A percentile compares a stretch with the other conserved stretches of the same genome.
These are phyloP conservation scores for Petrocephalus sullivani DNA, from an alignment of 2,797 vertebrate species.

Conservation along the genomic window DNA sequence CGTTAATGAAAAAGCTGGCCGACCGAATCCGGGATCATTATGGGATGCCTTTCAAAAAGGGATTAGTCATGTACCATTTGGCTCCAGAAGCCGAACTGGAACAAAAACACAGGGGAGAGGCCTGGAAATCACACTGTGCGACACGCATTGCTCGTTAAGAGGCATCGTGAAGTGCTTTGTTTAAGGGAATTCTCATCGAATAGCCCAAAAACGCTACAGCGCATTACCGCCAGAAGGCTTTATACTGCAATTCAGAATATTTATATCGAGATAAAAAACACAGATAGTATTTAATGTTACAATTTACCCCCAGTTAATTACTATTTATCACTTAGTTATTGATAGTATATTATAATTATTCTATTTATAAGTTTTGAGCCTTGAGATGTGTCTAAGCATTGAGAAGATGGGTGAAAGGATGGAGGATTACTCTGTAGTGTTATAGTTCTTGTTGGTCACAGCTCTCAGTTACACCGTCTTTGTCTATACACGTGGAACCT, in stretches of 20 bases:
- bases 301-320: not conserved
- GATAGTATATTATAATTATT: not conserved
- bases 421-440: not conserved
- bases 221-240: not conserved
- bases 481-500: not conserved
- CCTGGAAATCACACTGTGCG: not conserved
- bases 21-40: not conserved
- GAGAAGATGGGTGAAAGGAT: not conserved
- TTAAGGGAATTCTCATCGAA: not conserved
- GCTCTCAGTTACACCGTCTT: not conserved
- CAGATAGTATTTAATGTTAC: not conserved
- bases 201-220: not conserved
- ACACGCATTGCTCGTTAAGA: not conserved
- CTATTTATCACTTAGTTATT: not conserved
- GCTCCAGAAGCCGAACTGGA: not conserved
- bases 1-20: constrained; percentile 4
- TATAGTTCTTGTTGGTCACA: not conserved
- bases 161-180: not conserved
- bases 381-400: not conserved
- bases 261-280: not conserved
- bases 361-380: not conserved
- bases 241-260: not conserved
- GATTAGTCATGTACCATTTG: constrained; percentile 5
- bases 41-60: constrained; percentile 4
- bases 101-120: constrained; percentile 2